A percentile compares a stretch with the other conserved stretches of the same genome.
phyloP scores from a whole-genome alignment of 2,888 invertebrate species.

The Mesochorus sp. region DNA sequence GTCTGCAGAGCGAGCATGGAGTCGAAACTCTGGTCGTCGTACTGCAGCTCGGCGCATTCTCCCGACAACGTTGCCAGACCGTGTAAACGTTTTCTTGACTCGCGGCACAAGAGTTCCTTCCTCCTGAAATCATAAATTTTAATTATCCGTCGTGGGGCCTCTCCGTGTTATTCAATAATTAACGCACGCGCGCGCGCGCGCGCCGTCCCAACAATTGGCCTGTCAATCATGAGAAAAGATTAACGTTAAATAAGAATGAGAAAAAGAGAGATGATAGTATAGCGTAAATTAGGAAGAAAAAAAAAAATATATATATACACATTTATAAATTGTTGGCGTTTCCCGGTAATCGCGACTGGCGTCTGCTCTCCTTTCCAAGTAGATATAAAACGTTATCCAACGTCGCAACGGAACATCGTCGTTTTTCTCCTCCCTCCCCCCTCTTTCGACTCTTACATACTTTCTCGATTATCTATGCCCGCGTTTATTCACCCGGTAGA shows the following conservation, averaged over 20 bases:
- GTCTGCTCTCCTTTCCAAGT: slow-evolving; percentile 54
- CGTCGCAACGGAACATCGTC: slow-evolving; percentile 24
- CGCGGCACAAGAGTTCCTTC: background rate
- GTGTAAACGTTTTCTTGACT: slow-evolving; percentile 39
- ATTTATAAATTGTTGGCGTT: slow-evolving; percentile 16
- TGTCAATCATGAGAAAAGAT: background rate
- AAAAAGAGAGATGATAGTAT: slow-evolving; percentile 16
- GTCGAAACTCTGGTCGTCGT: slow-evolving; percentile 57
- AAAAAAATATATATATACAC: too few species aligned
- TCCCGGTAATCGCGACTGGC: slow-evolving; percentile 54
- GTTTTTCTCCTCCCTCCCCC: slow-evolving; percentile 4
- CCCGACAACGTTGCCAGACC: slow-evolving; percentile 65
- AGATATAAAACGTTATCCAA: slow-evolving; percentile 10
- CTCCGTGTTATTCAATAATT: background rate
- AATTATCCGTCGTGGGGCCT: slow-evolving; percentile 26
- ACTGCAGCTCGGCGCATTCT: slow-evolving; percentile 32
- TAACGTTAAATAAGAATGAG: slow-evolving; percentile 48
- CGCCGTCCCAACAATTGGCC: background rate
- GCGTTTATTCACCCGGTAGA: slow-evolving; percentile 28
- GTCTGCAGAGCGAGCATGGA: slow-evolving; percentile 56
- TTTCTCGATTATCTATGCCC: slow-evolving; percentile 39
- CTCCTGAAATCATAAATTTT: slow-evolving; percentile 28
- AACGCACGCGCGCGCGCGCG: too few species aligned
- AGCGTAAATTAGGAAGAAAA: slow-evolving; percentile 9
- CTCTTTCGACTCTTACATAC: too few species aligned